Base-by-base conservation (phyloP, 2,797 vertebrate genomes). In the Enteromius paludinosus region DNA sequence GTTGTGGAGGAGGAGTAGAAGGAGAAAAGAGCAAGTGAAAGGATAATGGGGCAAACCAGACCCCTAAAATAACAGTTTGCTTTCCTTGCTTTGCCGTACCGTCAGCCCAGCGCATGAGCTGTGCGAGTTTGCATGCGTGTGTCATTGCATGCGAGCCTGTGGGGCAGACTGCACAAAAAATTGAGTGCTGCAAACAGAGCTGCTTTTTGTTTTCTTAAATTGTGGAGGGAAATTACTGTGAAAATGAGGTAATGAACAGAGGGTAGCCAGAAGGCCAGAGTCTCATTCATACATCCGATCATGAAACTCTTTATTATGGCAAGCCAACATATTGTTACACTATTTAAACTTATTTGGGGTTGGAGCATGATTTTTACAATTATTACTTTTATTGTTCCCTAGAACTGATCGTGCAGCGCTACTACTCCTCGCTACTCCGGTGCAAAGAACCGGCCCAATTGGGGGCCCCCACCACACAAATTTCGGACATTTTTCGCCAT, bases 231-330 rank as follows among this genome's bases (percentile, higher is more conserved):
- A 87, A 84, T 86, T 71, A 66, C 54, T 52, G 64, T 84, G 78
- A 84, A 86, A 86, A 84, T 84, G 5, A 80, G 33, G 75, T 78
- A 87, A 81, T 84, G 69, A 78, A 59, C 28, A 33, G 43, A 71
- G 66, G 69, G 38, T 33, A 69, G 35, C 62, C 73, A 49, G 11
- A 81, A 54, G 68, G 62, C 71, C 30, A 25, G 38, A 23, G 11
- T 78, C 70, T 79, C 59, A 59, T 71, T 80, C 54, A 66, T 54
- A 68, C 33, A 64, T 66, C 10, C 18, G 69, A 4, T 74, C 43
- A 54, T 20, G n/a, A 41, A 15, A 18, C 68, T 33, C 41, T 10
- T 73, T 41, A 11, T 41, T 11, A 41, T 41, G 38, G 38, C 38
- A 41, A 41, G 38, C 38, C 38, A 41, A 41, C 38, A 9, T 41